phyloP scores from a whole-genome alignment of 2,888 invertebrate genomes.

The Hemithea aestivaria region DNA sequence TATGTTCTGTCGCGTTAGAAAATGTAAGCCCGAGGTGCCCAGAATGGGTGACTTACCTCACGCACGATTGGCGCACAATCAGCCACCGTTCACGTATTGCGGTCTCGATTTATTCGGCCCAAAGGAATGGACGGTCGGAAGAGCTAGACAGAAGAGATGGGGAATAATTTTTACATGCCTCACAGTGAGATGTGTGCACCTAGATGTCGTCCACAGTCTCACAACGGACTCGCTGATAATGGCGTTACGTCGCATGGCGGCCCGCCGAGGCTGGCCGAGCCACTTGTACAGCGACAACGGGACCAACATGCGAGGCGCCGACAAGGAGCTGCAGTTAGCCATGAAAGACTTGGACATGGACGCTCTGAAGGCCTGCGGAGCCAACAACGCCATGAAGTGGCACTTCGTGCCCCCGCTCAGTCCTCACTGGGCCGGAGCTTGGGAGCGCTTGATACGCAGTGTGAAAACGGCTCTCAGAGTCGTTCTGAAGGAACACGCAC shows the following conservation, averaged over 20 bases:
- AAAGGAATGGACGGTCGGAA: slow-evolving; percentile 22
- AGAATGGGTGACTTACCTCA: slow-evolving; percentile 27
- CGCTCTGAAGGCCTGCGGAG: slow-evolving; percentile 1
- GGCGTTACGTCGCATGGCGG: slow-evolving; percentile 26
- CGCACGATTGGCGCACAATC: slow-evolving; percentile 24
- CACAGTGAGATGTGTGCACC: slow-evolving; percentile 23
- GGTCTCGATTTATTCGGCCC: slow-evolving; percentile 30
- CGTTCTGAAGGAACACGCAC: slow-evolving; percentile 20
- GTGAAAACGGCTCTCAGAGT: slow-evolving; percentile 21
- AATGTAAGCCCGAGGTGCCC: background rate
- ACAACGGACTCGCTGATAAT: slow-evolving; percentile 25
- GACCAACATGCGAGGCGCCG: slow-evolving; percentile 24
- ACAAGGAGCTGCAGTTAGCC: slow-evolving; percentile 16
- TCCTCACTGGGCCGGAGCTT: slow-evolving; percentile 25
- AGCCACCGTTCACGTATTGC: slow-evolving; percentile 23
- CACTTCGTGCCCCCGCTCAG: slow-evolving; percentile 22
- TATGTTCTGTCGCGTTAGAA: slow-evolving; percentile 19
- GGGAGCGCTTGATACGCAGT: slow-evolving; percentile 25
- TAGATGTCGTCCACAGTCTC: slow-evolving; percentile 19
- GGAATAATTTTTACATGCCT: slow-evolving; percentile 30
- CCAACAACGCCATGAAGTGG: slow-evolving; percentile 4
- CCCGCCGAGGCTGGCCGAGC: slow-evolving; percentile 24
- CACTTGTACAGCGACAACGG: slow-evolving; percentile 21
- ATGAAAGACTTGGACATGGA: slow-evolving; percentile 12
- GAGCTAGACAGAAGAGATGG: slow-evolving; percentile 21